A percentile compares a stretch with the other conserved stretches of the same genome.
phyloP scores from a whole-genome alignment of 2,797 vertebrate species.

The Hypotaenidia okinawae region DNA sequence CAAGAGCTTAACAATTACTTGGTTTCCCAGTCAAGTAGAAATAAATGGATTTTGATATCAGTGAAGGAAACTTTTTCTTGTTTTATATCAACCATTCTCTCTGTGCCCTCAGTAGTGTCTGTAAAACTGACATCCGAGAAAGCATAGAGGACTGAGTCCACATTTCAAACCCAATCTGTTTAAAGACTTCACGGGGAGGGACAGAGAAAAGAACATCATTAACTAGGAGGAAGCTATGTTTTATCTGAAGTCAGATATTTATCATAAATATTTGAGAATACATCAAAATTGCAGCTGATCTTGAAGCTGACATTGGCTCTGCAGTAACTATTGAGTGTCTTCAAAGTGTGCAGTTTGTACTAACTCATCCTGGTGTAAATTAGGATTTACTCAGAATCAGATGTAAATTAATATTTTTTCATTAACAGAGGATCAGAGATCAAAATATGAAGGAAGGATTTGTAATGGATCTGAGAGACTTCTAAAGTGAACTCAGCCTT shows the following conservation, averaged over 20 bases:
- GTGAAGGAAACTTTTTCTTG: neutral
- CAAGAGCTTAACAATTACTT: neutral
- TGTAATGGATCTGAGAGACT: neutral
- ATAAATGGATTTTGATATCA: neutral
- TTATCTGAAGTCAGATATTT: neutral
- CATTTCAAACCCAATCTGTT: neutral
- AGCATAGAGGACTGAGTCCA: neutral
- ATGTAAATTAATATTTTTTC: neutral
- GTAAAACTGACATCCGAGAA: neutral
- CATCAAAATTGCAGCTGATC: neutral
- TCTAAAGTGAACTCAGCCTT: neutral
- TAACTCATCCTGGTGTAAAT: neutral
- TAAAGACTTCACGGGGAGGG: neutral
- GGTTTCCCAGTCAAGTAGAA: neutral
- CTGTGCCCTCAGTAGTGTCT: neutral
- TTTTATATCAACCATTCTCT: neutral
- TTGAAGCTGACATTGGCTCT: neutral
- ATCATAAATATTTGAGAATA: neutral
- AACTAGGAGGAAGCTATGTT: neutral
- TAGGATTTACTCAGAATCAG: neutral
- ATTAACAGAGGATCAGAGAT: too few relatives aligned
- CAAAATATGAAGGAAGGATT: neutral
- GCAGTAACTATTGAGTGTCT: neutral
- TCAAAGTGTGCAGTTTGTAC: neutral
- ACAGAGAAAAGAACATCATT: neutral